phyloP scores from a whole-genome alignment of 2,888 invertebrate genomes.

The Pyralis farinalis region DNA sequence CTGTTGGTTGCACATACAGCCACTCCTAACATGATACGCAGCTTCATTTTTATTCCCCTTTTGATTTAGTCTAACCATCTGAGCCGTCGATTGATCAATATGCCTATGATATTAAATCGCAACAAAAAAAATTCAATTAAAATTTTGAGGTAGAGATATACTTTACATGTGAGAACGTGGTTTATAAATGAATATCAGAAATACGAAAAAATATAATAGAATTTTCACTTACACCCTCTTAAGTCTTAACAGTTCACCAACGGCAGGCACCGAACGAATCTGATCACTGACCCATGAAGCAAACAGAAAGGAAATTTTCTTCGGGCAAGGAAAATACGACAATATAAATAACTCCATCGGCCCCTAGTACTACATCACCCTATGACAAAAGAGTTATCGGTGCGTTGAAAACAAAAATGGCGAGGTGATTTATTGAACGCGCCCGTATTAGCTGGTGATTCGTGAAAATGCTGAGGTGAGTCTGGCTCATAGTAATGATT shows the following conservation, averaged over 20 bases:
- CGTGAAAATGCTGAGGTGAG: conserved; percentile 20
- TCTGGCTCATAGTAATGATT: background rate
- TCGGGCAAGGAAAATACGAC: conserved; percentile 74
- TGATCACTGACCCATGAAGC: conserved; percentile 80
- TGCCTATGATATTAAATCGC: too few species aligned
- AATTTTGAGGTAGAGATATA: too few species aligned
- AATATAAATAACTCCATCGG: conserved; percentile 80
- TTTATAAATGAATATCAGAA: too few species aligned
- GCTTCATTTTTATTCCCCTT: too few species aligned
- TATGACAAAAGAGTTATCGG: conserved; percentile 82
- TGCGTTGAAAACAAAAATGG: conserved; percentile 82
- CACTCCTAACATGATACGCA: too few species aligned
- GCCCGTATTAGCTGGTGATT: conserved; percentile 60
- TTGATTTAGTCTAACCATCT: too few species aligned
- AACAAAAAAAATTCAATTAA: too few species aligned
- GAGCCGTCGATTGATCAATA: too few species aligned
- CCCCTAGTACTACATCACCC: conserved; percentile 75
- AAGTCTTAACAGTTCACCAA: conserved; percentile 27
- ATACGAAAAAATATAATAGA: background rate
- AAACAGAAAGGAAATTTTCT: conserved; percentile 79
- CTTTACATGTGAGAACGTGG: too few species aligned
- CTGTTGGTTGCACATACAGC: too few species aligned
- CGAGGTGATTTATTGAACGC: conserved; percentile 64
- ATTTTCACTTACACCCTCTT: conserved; percentile 33
- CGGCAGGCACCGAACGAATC: conserved; percentile 59